Evolutionary conservation across 1,140 invertebrate species (phyloP).

Genomic region (Akabosia matsudoensis): DNA sequence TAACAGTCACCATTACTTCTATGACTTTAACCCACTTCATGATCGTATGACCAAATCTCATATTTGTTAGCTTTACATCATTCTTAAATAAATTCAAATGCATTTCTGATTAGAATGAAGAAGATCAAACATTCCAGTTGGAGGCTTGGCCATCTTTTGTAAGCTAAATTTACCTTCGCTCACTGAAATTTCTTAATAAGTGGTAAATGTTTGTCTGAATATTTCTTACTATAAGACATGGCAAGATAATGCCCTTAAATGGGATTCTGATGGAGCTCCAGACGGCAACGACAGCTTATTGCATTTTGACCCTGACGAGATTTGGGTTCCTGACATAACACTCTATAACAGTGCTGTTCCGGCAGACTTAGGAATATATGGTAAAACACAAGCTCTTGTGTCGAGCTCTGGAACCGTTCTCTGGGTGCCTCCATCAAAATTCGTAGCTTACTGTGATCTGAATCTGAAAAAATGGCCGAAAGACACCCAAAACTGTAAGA

Average conservation of each 20-base stretch:
- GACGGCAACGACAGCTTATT: slow-evolving; percentile 26
- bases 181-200: neutral
- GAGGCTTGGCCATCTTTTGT: slow-evolving; percentile 41
- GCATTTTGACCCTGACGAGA: slow-evolving; percentile 27
- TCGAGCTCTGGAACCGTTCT: slow-evolving; percentile 58
- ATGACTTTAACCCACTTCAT: slow-evolving; percentile 35
- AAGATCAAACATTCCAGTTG: slow-evolving; percentile 40
- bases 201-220: neutral
- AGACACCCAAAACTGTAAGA: slow-evolving; percentile 65
- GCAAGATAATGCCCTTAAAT: slow-evolving; percentile 33
- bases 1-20: slow-evolving; percentile 33
- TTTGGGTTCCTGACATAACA: slow-evolving; percentile 43
- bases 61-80: neutral
- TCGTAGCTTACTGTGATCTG: slow-evolving; percentile 63
- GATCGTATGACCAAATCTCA: slow-evolving; percentile 34
- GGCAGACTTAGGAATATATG: neutral
- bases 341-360: slow-evolving; percentile 44
- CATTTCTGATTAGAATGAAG: slow-evolving; percentile 32
- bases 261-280: neutral
- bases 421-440: slow-evolving; percentile 68
- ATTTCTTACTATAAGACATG: no score
- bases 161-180: slow-evolving; percentile 20
- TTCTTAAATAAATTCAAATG: neutral
- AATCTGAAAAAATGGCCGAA: slow-evolving; percentile 69
- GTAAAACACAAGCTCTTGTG: neutral